These are phyloP conservation scores for Timema cristinae DNA, from an alignment of 2,888 invertebrate species.

Conservation along the genomic window DNA sequence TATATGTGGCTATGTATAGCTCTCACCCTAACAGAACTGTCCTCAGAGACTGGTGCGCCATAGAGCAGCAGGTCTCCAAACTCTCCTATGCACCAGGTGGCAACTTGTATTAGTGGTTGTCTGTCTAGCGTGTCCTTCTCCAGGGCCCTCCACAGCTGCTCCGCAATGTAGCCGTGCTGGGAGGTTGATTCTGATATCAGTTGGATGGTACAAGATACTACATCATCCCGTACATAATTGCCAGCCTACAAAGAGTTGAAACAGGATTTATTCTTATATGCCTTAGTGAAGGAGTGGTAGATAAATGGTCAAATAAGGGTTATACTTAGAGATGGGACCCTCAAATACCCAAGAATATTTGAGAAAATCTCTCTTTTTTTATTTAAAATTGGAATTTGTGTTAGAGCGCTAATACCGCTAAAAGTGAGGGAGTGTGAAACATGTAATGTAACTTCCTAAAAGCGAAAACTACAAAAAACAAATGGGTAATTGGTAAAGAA, in stretches of 20 bases:
- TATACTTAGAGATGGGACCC: too few relatives aligned
- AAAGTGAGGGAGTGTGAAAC: too few relatives aligned
- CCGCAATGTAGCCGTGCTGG: constrained; percentile 86
- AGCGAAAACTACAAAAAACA: too few relatives aligned
- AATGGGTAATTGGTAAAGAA: too few relatives aligned
- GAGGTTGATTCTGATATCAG: constrained; percentile 84
- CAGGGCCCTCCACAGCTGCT: constrained; percentile 80
- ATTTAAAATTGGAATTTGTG: too few relatives aligned
- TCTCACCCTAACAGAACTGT: constrained; percentile 32
- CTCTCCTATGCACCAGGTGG: constrained; percentile 98
- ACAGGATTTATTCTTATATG: neutral
- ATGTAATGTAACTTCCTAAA: too few relatives aligned
- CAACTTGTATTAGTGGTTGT: constrained; percentile 83
- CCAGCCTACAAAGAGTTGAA: constrained; percentile 67
- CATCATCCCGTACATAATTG: constrained; percentile 96
- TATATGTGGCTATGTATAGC: neutral
- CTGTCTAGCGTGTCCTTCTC: constrained; percentile 65
- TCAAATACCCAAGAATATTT: too few relatives aligned
- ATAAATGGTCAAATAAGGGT: too few relatives aligned
- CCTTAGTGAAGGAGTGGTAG: neutral
- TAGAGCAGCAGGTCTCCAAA: constrained; percentile 90
- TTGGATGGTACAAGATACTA: constrained; percentile 94
- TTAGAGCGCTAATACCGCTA: too few relatives aligned
- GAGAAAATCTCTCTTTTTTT: too few relatives aligned
- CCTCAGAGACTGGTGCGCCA: constrained; percentile 38